phyloP scores from a whole-genome alignment of 2,797 vertebrate genomes.

The Gambelia wislizenii region DNA sequence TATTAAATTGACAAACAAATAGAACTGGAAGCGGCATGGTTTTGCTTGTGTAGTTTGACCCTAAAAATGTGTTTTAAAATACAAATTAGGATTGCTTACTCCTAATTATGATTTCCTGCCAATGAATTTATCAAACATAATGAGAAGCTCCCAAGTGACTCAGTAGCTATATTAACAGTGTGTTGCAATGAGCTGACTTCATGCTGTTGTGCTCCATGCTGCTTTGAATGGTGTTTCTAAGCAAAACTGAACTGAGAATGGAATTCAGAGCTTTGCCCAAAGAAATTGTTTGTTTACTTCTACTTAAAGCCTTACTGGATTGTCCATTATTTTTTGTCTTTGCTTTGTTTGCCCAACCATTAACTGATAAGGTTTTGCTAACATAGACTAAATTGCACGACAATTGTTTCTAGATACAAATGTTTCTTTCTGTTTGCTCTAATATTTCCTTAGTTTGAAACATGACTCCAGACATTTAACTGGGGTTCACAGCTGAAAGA shows the following conservation, averaged over 20 bases:
- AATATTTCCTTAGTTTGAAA: constrained; percentile 5
- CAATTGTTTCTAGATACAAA: constrained; percentile 7
- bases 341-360: constrained; percentile 17
- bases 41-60: neutral
- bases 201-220: neutral
- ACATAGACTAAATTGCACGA: neutral
- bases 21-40: neutral
- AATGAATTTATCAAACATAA: neutral
- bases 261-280: constrained; percentile 4
- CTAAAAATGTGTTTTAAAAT: neutral
- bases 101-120: neutral
- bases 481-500: neutral
- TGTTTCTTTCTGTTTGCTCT: neutral
- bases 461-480: neutral
- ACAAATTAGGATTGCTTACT: neutral
- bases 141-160: neutral
- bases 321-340: constrained; percentile 15
- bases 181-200: neutral
- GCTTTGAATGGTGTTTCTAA: constrained; percentile 6
- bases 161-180: neutral
- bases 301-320: constrained; percentile 9
- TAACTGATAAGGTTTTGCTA: constrained; percentile 11
- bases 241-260: constrained; percentile 8
- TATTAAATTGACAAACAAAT: neutral
- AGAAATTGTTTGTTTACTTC: constrained; percentile 22